These are phyloP conservation scores for Nematostella vectensis DNA, from an alignment of 92 coral and sea anemone species.

Conservation along the genomic window DNA sequence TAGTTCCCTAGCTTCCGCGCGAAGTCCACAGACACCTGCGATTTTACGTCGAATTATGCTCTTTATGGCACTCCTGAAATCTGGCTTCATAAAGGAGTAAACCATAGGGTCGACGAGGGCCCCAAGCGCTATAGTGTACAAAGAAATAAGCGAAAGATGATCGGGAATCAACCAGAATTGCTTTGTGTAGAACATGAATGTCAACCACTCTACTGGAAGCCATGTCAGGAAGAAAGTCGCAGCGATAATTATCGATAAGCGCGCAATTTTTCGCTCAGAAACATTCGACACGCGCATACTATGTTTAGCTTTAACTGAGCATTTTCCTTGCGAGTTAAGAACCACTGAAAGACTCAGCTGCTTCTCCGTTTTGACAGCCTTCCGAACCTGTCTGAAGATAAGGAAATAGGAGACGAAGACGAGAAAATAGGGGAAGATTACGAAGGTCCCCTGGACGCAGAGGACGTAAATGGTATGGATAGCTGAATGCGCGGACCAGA, in stretches of 20 bases:
- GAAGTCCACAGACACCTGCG: too few species aligned
- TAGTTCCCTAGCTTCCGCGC: too few species aligned
- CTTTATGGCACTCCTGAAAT: conserved; percentile 38
- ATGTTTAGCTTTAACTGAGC: neutral
- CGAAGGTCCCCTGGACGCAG: conserved; percentile 19
- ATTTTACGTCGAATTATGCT: conserved; percentile 5
- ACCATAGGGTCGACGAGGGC: conserved; percentile 41
- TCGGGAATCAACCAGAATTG: conserved; percentile 18
- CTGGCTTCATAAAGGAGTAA: conserved; percentile 40
- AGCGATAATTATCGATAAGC: conserved; percentile 32
- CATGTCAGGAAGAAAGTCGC: conserved; percentile 38
- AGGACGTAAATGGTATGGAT: conserved; percentile 33
- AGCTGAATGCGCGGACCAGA: conserved; percentile 22
- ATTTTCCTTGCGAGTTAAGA: neutral
- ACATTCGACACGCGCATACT: neutral
- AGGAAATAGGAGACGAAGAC: conserved; percentile 29
- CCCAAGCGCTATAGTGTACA: conserved; percentile 35
- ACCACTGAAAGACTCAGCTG: conserved; percentile 16
- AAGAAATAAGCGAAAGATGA: conserved; percentile 25
- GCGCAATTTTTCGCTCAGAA: conserved; percentile 44
- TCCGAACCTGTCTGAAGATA: conserved; percentile 34
- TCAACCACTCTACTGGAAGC: conserved; percentile 57
- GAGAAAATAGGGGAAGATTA: conserved; percentile 26
- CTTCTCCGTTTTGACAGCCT: conserved; percentile 26
- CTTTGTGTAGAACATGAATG: conserved; percentile 21